phyloP scores from a whole-genome alignment of 2,797 vertebrate genomes.

The Gastrophryne carolinensis region DNA sequence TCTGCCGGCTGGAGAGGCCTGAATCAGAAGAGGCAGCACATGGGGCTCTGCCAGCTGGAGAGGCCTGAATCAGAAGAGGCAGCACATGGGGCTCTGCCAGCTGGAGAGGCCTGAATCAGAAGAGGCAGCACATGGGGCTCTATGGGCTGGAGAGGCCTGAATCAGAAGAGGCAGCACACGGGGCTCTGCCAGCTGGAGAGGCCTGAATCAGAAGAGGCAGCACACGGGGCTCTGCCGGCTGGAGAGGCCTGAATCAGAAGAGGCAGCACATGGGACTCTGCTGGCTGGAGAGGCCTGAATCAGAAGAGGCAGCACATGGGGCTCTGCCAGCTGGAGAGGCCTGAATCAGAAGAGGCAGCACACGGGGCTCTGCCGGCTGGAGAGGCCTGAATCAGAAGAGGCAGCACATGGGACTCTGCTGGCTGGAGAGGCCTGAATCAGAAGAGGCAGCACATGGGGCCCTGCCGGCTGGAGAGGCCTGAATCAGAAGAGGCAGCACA shows the following conservation, averaged over 20 bases:
- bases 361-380: background rate
- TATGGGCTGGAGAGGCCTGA: background rate
- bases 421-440: background rate
- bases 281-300: background rate
- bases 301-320: background rate
- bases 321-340: background rate
- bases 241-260: background rate
- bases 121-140: background rate
- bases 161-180: background rate
- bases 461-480: background rate
- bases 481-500: background rate
- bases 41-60: background rate
- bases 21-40: background rate
- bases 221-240: background rate
- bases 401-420: background rate
- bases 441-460: background rate
- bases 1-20: background rate
- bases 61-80: background rate
- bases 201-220: background rate
- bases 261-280: background rate
- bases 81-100: background rate
- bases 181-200: background rate
- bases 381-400: background rate
- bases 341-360: background rate
- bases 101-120: background rate